These are phyloP conservation scores for Eupsilia transversa DNA, from an alignment of 2,888 invertebrate genomes.

Conservation along the genomic window DNA sequence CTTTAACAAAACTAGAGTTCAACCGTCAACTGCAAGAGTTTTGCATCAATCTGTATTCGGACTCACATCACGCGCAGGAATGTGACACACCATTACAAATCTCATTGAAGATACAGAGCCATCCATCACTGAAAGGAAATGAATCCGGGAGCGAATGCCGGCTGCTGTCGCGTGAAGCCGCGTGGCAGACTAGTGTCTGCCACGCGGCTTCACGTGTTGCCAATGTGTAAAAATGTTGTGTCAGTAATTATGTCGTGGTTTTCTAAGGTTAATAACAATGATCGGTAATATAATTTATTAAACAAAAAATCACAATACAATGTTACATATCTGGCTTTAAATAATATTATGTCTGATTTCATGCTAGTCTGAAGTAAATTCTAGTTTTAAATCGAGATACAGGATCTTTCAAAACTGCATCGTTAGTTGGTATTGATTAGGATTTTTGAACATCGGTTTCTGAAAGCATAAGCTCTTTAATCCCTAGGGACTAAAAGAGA, in stretches of 20 bases:
- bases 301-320: not conserved
- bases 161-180: conserved; percentile 41
- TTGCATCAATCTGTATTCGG: conserved; percentile 72
- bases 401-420: not conserved
- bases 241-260: not conserved
- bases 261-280: conserved; percentile 22
- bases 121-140: conserved; percentile 89
- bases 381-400: not conserved
- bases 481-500: too few species aligned
- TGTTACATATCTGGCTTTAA: not conserved
- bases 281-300: not conserved
- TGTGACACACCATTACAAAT: conserved; percentile 89
- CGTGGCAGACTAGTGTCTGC: conserved; percentile 37
- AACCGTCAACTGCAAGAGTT: conserved; percentile 41
- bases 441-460: too few species aligned
- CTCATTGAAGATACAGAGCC: conserved; percentile 88
- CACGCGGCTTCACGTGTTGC: too few species aligned
- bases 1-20: conserved; percentile 18
- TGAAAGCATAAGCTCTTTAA: too few species aligned
- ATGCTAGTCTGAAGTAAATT: not conserved
- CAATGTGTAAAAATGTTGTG: conserved; percentile 29
- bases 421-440: not conserved
- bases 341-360: not conserved
- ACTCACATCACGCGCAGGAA: conserved; percentile 76
- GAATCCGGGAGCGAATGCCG: conserved; percentile 78